phyloP scores from a whole-genome alignment of 2,888 invertebrate species.

The Tortrix viridana region DNA sequence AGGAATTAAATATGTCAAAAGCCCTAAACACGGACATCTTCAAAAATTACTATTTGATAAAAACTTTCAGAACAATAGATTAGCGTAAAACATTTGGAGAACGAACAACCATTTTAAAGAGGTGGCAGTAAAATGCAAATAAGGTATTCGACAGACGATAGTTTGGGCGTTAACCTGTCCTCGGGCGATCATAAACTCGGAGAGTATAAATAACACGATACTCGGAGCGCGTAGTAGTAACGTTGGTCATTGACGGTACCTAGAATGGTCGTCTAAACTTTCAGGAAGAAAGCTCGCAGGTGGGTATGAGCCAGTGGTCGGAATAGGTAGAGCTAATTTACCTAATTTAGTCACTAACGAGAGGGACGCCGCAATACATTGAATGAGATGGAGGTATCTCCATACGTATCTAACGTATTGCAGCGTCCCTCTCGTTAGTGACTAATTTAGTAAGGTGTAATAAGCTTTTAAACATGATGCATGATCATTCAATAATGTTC shows the following conservation, averaged over 20 bases:
- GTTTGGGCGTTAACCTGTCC: constrained; percentile 62
- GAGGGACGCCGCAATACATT: too few species aligned
- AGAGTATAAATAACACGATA: constrained; percentile 51
- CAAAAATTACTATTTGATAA: constrained; percentile 13
- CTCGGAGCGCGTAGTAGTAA: constrained; percentile 39
- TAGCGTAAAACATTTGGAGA: constrained; percentile 46
- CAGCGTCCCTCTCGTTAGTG: too few species aligned
- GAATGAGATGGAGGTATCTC: too few species aligned
- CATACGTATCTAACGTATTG: too few species aligned
- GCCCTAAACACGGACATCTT: not conserved
- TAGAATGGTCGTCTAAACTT: constrained; percentile 3
- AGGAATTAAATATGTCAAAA: not conserved
- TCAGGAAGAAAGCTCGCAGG: not conserved
- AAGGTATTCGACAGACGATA: constrained; percentile 50
- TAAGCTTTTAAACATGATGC: too few species aligned
- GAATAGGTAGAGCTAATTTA: too few species aligned
- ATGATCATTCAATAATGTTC: too few species aligned
- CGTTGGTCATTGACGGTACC: not conserved
- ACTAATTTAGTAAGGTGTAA: too few species aligned
- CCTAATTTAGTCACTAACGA: too few species aligned
- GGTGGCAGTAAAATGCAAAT: constrained; percentile 59
- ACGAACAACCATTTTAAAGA: constrained; percentile 50
- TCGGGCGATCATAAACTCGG: constrained; percentile 50
- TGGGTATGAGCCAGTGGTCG: too few species aligned
- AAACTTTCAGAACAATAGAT: constrained; percentile 42